These are phyloP conservation scores for Drosophila mimica DNA, from an alignment of 2,888 invertebrate genomes.

Conservation along the genomic window DNA sequence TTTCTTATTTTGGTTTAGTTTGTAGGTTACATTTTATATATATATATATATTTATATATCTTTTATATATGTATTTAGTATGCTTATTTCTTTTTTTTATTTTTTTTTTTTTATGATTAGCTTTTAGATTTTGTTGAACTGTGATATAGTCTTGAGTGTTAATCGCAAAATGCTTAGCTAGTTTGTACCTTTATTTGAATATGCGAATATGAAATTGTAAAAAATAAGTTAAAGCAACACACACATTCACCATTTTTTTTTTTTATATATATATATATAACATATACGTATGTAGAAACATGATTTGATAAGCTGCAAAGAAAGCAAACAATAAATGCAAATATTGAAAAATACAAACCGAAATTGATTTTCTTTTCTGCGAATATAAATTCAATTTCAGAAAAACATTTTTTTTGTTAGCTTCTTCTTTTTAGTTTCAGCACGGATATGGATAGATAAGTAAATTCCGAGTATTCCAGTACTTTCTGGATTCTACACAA, in stretches of 20 bases:
- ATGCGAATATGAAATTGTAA: conserved; percentile 33
- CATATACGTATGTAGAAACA: conserved; percentile 12
- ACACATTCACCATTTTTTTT: conserved; percentile 28
- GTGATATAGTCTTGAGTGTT: conserved; percentile 69
- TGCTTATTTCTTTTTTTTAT: neutral
- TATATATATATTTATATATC: neutral
- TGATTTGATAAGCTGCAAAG: conserved; percentile 37
- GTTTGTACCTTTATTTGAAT: conserved; percentile 41
- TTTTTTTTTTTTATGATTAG: conserved; percentile 20
- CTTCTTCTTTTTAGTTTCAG: neutral
- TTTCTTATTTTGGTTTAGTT: conserved; percentile 18
- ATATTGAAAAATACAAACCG: conserved; percentile 5
- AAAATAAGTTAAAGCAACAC: conserved; percentile 34
- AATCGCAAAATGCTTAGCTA: conserved; percentile 63
- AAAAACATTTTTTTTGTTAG: neutral
- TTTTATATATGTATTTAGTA: neutral
- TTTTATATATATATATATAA: conserved; percentile 3
- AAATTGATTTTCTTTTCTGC: neutral
- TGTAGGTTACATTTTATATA: conserved; percentile 43
- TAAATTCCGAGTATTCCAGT: no score
- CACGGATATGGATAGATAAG: neutral
- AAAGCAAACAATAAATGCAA: conserved; percentile 46
- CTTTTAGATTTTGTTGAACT: conserved; percentile 42
- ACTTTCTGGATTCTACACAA: neutral
- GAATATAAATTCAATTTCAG: no score